Percentiles rank a stretch among this genome's conserved stretches.
Conservation (phyloP, 2,113 vertebrate genomes). For the Datnioides undecimradiatus region DNA sequence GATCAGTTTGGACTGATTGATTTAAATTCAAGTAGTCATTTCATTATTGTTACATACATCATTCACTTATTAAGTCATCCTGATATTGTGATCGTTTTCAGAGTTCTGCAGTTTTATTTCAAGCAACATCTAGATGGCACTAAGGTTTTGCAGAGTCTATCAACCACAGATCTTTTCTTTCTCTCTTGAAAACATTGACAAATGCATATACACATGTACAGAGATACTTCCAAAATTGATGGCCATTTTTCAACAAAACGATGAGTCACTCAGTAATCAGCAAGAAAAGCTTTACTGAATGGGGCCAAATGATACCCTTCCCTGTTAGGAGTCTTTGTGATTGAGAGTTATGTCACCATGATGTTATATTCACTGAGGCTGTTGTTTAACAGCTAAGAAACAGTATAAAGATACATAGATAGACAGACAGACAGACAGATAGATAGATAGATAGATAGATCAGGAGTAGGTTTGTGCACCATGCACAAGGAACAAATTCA, state of each 20-base stretch:
- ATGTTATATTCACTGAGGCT: slow-evolving; percentile 7
- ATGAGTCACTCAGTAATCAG: slow-evolving; percentile 65
- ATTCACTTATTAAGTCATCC: not conserved
- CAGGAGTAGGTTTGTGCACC: no score
- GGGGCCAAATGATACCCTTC: slow-evolving; percentile 60
- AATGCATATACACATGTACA: not conserved
- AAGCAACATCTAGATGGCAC: not conserved
- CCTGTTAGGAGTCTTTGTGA: slow-evolving; percentile 38
- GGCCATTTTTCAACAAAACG: slow-evolving; percentile 50
- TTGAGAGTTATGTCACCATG: slow-evolving; percentile 30
- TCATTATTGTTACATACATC: not conserved
- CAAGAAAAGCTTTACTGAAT: slow-evolving; percentile 48
- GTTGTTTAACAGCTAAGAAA: not conserved
- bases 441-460: not conserved
- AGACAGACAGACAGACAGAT: not conserved
- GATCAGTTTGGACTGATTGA: not conserved
- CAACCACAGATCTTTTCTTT: not conserved
- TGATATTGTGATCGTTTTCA: not conserved
- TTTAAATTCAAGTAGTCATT: no score
- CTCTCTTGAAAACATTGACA: not conserved
- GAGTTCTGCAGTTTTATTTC: not conserved
- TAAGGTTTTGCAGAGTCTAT: not conserved
- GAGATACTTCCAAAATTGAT: slow-evolving; percentile 19
- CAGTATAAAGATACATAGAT: not conserved
- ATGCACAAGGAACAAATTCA: not conserved